Base-by-base conservation (phyloP, 37 sponge, comb jelly and placozoan genomes). In the Diacarnus erythraeanus region DNA sequence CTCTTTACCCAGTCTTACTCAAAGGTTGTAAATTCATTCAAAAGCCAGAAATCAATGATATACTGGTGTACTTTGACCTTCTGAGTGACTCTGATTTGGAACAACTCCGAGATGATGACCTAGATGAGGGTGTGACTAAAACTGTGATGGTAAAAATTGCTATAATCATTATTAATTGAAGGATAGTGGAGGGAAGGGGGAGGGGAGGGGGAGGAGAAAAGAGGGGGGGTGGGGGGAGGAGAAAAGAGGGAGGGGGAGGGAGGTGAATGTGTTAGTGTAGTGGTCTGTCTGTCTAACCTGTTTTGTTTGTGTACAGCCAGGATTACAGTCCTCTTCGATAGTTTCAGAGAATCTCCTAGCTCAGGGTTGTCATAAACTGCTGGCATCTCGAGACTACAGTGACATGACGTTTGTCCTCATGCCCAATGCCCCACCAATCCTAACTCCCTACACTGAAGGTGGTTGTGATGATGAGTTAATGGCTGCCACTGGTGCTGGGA, bases 351-450 rank as follows among this genome's bases (percentile, higher is more conserved):
- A 63, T 57, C 33, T 21, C 1, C 60, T 88, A 41, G 83, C 83
- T 21, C 69, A 69, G 31, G 84, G 80, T 0, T 84, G 84, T 67
- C 34, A 27, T 36, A 37, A 84, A 37, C 69, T 89, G 29, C 69
- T 83, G 10, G 6, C 27, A 12, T 74, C 84, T 2, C 77, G 71
- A 17, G 69, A 84, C 26, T 41, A 42, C 65, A 69, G 80, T 33
- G 89, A 89, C 70, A 79, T 89, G 84, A 26, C 71, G 58, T 82
- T 88, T 26, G 54, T 89, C 0, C 42, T 79, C 25, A 57, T 35
- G 38, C 59, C 72, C 27, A 23, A n/a, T 40, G 25, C 12, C 42
- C 38, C 42, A 38, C 71, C 42, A 36, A 38, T 20, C 38, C 21
- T 38, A 3, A 30, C 68, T 6, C 68, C 68, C 68, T 36, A 31